These are phyloP conservation scores for Drosophila subobscura DNA, from an alignment of 1,140 invertebrate genomes.

Conservation along the genomic window DNA sequence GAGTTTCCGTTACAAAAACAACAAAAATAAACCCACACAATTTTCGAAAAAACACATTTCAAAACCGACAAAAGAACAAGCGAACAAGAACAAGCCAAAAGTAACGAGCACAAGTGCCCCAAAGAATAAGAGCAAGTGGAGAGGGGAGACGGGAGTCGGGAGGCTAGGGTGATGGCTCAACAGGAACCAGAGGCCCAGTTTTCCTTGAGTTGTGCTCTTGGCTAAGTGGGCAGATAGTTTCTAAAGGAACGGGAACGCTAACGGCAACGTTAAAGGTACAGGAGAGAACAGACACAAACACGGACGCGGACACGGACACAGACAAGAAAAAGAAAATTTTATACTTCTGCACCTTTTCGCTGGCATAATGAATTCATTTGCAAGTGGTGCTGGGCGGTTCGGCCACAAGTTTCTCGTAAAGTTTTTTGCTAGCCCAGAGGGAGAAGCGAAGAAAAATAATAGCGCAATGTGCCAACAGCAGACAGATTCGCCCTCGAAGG, in stretches of 20 bases:
- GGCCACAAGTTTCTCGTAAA: conserved; percentile 49
- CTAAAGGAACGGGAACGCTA: conserved; percentile 19
- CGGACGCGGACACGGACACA: background rate
- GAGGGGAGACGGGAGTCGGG: background rate
- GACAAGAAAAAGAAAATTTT: conserved; percentile 66
- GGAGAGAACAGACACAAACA: too few relatives aligned
- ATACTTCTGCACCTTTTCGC: conserved; percentile 50
- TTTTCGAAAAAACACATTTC: conserved; percentile 70
- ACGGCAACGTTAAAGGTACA: background rate
- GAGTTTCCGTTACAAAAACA: conserved; percentile 68
- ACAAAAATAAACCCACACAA: conserved; percentile 57
- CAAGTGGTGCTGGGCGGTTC: conserved; percentile 34
- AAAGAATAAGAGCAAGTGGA: conserved; percentile 35
- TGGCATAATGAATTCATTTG: conserved; percentile 73
- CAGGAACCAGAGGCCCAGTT: conserved; percentile 54
- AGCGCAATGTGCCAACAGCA: conserved; percentile 10
- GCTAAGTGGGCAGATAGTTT: conserved; percentile 60
- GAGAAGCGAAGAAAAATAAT: conserved; percentile 17
- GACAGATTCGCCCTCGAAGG: conserved; percentile 20
- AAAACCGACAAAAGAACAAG: conserved; percentile 67
- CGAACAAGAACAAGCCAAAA: conserved; percentile 62
- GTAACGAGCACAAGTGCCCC: conserved; percentile 66
- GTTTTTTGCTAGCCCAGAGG: conserved; percentile 14
- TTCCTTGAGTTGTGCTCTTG: conserved; percentile 10
- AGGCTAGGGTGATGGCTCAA: conserved; percentile 33